phyloP scores from a whole-genome alignment of 2,797 vertebrate species.

The Acrossocheilus fasciatus region DNA sequence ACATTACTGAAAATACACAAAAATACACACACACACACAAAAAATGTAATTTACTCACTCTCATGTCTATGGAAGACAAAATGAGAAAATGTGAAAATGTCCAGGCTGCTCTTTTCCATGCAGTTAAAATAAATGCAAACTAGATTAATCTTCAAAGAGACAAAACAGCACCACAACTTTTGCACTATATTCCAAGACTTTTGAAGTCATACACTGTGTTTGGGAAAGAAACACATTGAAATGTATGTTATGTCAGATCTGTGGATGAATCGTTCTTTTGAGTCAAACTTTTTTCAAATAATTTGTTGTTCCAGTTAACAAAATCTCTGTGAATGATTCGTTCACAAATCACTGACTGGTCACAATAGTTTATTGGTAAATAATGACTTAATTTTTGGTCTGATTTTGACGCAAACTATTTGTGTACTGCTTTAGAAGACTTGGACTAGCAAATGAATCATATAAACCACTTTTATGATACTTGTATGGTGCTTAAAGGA shows the following conservation, averaged over 20 bases:
- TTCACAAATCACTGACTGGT: neutral
- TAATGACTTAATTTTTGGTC: neutral
- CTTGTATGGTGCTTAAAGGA: neutral
- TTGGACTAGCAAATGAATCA: neutral
- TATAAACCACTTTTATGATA: neutral
- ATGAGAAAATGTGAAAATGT: neutral
- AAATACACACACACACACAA: too few species aligned
- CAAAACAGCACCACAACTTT: neutral
- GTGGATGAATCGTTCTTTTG: neutral
- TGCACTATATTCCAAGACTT: neutral
- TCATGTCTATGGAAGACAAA: neutral
- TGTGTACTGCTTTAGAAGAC: neutral
- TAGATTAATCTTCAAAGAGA: neutral
- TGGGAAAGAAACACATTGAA: neutral
- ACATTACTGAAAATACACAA: neutral
- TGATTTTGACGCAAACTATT: neutral
- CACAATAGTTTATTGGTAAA: neutral
- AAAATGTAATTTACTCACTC: neutral
- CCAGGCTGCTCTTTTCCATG: neutral
- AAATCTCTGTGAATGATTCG: neutral
- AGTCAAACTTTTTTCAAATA: neutral
- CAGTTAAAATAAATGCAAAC: neutral
- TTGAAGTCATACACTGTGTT: neutral
- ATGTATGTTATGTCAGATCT: neutral
- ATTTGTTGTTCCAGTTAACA: neutral